A percentile compares a stretch with the other conserved stretches of the same genome.
These are phyloP conservation scores for Shinisaurus crocodilurus DNA, from an alignment of 2,113 vertebrate genomes.

Conservation along the genomic window DNA sequence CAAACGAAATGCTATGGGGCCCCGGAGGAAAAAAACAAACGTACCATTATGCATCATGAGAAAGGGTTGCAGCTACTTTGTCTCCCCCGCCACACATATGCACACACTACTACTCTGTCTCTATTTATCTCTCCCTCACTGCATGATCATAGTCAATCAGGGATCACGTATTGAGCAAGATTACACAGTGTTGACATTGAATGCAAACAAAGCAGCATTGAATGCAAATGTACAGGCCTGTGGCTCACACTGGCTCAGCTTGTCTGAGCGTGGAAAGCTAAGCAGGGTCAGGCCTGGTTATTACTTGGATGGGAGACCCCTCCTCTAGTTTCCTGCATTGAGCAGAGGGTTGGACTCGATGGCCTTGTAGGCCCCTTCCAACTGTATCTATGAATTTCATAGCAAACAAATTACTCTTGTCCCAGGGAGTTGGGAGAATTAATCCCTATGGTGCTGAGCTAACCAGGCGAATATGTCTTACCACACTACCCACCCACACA, in stretches of 20 bases:
- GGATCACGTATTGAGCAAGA: not conserved
- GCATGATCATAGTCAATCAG: not conserved
- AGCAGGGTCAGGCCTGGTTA: too few relatives aligned
- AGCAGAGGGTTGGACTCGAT: too few relatives aligned
- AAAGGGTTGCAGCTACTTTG: not conserved
- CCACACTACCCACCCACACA: not conserved
- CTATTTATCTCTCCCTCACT: not conserved
- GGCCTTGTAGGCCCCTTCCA: too few relatives aligned
- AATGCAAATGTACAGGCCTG: too few relatives aligned
- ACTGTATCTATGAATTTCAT: too few relatives aligned
- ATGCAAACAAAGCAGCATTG: not conserved
- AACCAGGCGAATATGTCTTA: not conserved
- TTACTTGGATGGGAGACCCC: too few relatives aligned
- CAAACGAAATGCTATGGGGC: not conserved
- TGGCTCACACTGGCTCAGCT: too few relatives aligned
- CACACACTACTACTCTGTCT: not conserved
- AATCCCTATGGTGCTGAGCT: not conserved
- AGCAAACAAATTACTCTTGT: too few relatives aligned
- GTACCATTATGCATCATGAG: not conserved
- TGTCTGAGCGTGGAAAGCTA: too few relatives aligned
- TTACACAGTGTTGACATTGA: not conserved
- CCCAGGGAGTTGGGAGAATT: not conserved
- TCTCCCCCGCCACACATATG: too few relatives aligned
- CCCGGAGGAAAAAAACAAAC: not conserved
- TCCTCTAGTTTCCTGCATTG: too few relatives aligned